These are phyloP conservation scores for Pediacus dermestoides DNA, from an alignment of 2,888 invertebrate genomes.

Conservation along the genomic window DNA sequence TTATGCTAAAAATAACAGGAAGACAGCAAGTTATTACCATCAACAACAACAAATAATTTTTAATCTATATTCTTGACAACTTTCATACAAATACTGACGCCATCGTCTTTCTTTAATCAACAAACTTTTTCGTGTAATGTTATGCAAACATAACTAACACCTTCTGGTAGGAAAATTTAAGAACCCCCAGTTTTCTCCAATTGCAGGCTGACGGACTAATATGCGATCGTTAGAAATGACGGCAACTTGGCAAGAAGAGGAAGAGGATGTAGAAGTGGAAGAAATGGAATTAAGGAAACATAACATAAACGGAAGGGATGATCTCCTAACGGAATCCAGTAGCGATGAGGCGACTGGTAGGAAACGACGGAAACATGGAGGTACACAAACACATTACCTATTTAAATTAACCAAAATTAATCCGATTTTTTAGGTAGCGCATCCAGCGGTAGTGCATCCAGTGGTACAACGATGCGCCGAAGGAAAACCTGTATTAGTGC, in stretches of 20 bases:
- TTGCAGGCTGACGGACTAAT: conserved; percentile 22
- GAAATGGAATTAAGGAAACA: conserved; percentile 47
- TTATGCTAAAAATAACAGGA: no score
- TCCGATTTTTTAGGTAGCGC: conserved; percentile 42
- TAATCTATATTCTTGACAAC: no score
- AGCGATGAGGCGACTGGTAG: conserved; percentile 47
- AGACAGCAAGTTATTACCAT: no score
- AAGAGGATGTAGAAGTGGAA: conserved; percentile 50
- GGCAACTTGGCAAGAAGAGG: conserved; percentile 49
- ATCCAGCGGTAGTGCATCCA: conserved; percentile 48
- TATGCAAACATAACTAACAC: background rate
- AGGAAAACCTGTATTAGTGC: conserved; percentile 61
- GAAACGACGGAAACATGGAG: conserved; percentile 48
- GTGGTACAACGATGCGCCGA: conserved; percentile 50
- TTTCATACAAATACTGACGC: no score
- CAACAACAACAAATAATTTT: no score
- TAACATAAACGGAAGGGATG: conserved; percentile 38
- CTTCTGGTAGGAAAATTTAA: background rate
- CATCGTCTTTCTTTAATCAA: no score
- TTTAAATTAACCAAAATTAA: background rate
- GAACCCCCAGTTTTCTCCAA: conserved; percentile 5
- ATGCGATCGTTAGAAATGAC: conserved; percentile 50
- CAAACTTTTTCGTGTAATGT: background rate
- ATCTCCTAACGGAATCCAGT: conserved; percentile 45
- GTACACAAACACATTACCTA: conserved; percentile 27